phyloP scores from a whole-genome alignment of 2,888 invertebrate species.

The Yponomeuta plumbellus region DNA sequence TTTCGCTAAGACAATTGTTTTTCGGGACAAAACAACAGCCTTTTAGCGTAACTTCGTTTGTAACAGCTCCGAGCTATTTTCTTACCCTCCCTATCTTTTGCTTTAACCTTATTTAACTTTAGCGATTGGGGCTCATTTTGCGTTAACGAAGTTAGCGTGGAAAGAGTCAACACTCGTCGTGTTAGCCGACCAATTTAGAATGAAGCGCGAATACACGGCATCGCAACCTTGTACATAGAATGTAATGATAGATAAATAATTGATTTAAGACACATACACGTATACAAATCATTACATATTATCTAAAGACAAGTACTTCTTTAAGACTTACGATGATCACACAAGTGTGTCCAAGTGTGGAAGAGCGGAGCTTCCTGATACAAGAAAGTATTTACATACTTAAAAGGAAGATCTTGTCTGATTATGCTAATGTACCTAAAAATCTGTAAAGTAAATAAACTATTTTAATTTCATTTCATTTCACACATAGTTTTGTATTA shows the following conservation, averaged over 20 bases:
- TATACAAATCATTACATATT: too few relatives aligned
- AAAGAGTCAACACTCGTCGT: slow-evolving; percentile 11
- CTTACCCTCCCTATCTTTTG: slow-evolving; percentile 45
- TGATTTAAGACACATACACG: too few relatives aligned
- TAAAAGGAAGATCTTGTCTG: too few relatives aligned
- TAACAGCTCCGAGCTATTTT: slow-evolving; percentile 35
- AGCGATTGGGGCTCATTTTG: slow-evolving; percentile 61
- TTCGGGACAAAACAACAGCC: slow-evolving; percentile 13
- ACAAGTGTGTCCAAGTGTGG: too few relatives aligned
- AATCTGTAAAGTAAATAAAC: too few relatives aligned
- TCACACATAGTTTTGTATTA: too few relatives aligned
- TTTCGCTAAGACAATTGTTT: slow-evolving; percentile 8
- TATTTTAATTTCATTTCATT: too few relatives aligned
- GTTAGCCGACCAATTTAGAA: slow-evolving; percentile 1
- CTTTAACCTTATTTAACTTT: slow-evolving; percentile 69
- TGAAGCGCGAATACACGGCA: background rate
- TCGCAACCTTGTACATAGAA: background rate
- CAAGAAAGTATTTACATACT: too few relatives aligned
- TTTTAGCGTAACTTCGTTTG: slow-evolving; percentile 16
- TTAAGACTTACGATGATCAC: too few relatives aligned
- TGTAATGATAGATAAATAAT: background rate
- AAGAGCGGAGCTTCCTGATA: too few relatives aligned
- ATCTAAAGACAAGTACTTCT: too few relatives aligned
- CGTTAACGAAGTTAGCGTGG: slow-evolving; percentile 57
- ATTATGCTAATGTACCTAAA: too few relatives aligned